Evolutionary conservation across 2,113 vertebrate genomes (phyloP).

Genomic region (Centrocercus urophasianus): DNA sequence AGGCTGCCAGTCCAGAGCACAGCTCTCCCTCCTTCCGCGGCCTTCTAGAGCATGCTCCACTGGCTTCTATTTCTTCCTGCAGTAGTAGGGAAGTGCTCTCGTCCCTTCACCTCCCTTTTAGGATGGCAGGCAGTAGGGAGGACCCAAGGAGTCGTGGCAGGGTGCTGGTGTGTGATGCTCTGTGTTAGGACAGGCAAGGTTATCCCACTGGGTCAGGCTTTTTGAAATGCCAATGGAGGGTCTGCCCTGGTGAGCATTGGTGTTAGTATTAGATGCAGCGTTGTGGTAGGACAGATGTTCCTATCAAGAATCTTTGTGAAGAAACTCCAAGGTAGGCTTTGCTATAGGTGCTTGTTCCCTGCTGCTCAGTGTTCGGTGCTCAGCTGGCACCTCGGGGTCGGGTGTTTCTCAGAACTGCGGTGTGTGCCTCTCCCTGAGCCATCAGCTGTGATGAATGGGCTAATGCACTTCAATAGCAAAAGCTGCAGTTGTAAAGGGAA

Average conservation of each 20-base stretch:
- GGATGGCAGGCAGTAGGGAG: neutral
- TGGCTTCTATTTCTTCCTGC: accelerated
- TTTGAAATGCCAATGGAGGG: accelerated
- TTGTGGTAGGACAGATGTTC: neutral
- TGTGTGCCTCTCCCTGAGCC: neutral
- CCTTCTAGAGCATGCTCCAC: neutral
- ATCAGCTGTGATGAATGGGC: neutral
- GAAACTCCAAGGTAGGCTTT: neutral
- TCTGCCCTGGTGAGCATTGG: neutral
- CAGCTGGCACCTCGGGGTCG: neutral
- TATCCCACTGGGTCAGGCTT: neutral
- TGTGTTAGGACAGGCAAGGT: neutral
- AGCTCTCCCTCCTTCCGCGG: neutral
- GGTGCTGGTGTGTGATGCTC: accelerated
- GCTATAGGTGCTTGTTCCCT: neutral
- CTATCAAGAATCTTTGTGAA: neutral
- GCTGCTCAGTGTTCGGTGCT: neutral
- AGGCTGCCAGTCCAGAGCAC: neutral
- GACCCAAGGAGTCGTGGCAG: neutral
- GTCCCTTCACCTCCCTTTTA: accelerated
- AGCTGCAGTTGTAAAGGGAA: accelerated
- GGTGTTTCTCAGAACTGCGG: neutral
- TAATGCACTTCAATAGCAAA: neutral
- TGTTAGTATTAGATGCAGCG: neutral
- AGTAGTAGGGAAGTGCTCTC: neutral